A percentile compares a stretch with the other conserved stretches of the same genome.
Evolutionary conservation across 2,888 invertebrate species (phyloP).

Genomic region (Masnerella sp.): DNA sequence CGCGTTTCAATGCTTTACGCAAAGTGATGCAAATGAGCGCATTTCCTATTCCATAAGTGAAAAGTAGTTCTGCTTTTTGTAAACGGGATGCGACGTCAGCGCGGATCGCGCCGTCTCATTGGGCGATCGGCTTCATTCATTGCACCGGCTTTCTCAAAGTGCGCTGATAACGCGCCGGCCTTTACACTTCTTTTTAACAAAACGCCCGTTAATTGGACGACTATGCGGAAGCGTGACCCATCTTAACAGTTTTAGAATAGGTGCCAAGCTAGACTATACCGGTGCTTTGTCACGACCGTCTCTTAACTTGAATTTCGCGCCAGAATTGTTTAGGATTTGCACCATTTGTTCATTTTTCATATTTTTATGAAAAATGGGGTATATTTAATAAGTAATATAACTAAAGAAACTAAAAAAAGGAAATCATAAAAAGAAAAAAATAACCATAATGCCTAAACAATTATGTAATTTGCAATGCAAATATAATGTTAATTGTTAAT

Average conservation of each 20-base stretch:
- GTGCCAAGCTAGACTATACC: constrained; percentile 62
- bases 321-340: not conserved
- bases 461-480: no score
- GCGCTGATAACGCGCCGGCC: constrained; percentile 10
- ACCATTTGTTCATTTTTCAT: not conserved
- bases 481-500: no score
- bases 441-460: no score
- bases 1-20: constrained; percentile 4
- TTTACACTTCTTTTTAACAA: constrained; percentile 21
- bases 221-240: constrained; percentile 67
- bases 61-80: not conserved
- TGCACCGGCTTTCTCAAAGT: constrained; percentile 28
- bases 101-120: constrained; percentile 26
- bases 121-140: constrained; percentile 39
- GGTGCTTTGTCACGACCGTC: constrained; percentile 43
- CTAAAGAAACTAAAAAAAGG: no score
- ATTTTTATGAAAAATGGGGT: no score
- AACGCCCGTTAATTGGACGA: constrained; percentile 61
- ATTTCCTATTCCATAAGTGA: constrained; percentile 14
- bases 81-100: constrained; percentile 6
- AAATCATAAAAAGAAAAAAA: no score
- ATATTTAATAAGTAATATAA: no score
- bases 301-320: constrained; percentile 11
- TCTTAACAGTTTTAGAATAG: constrained; percentile 65
- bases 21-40: constrained; percentile 12